Evolutionary conservation across 2,888 invertebrate genomes (phyloP).

Genomic region (Synergus laeviventris): DNA sequence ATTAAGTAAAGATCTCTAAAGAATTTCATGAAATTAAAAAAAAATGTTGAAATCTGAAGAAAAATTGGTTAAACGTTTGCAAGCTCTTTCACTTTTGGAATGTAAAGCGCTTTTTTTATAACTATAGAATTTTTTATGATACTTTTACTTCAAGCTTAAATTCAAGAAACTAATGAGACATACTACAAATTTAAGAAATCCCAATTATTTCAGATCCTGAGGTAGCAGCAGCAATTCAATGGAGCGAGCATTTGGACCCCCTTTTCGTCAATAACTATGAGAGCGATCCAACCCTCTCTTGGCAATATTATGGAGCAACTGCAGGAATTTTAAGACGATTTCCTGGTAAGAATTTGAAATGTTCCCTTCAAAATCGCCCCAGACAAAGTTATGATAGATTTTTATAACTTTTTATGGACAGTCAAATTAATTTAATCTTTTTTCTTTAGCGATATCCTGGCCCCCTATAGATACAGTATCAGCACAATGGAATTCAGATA

Average conservation of each 20-base stretch:
- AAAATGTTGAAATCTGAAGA: neutral
- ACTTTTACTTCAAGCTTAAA: neutral
- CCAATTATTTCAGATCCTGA: constrained; percentile 80
- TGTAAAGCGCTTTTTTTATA: no score
- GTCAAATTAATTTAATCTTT: neutral
- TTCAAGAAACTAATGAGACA: neutral
- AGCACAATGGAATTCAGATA: constrained; percentile 79
- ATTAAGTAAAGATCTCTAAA: neutral
- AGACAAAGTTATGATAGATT: constrained; percentile 6
- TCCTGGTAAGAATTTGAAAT: constrained; percentile 83
- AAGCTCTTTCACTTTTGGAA: no score
- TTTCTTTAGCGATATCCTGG: constrained; percentile 85
- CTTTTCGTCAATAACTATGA: constrained; percentile 93
- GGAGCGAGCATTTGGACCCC: constrained; percentile 95
- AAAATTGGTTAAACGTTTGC: no score
- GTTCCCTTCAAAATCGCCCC: constrained; percentile 35
- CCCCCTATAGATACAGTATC: constrained; percentile 83
- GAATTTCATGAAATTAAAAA: neutral
- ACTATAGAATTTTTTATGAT: neutral
- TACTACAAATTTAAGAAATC: neutral
- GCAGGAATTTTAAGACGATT: constrained; percentile 95
- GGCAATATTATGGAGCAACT: constrained; percentile 99
- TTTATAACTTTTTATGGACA: neutral
- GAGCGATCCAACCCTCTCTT: constrained; percentile 93
- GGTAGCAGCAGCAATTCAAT: constrained; percentile 92